phyloP scores from a whole-genome alignment of 2,797 vertebrate genomes.

The Sebastes dallii region DNA sequence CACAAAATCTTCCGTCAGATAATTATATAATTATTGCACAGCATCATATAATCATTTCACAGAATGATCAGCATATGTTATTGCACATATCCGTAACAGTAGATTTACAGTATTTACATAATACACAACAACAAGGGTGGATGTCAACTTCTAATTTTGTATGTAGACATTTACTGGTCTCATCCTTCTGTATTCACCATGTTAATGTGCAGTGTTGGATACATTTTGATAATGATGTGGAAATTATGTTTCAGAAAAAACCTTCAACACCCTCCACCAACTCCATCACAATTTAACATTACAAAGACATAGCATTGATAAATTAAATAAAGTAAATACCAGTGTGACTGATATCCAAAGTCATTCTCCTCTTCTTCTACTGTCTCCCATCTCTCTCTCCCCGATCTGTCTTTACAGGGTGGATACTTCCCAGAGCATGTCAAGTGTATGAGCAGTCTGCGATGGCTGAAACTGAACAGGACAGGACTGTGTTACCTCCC shows the following conservation, averaged over 20 bases:
- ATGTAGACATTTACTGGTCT: not conserved
- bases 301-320: not conserved
- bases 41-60: too few species aligned
- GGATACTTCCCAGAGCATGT: conserved; percentile 98
- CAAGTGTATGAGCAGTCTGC: conserved; percentile 95
- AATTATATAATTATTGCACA: too few species aligned
- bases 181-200: not conserved
- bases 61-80: too few species aligned
- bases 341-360: not conserved
- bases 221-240: not conserved
- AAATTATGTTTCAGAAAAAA: not conserved
- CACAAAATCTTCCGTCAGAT: too few species aligned
- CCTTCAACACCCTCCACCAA: not conserved
- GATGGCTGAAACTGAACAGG: conserved; percentile 97
- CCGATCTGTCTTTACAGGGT: conserved; percentile 77
- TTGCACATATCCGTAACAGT: too few species aligned
- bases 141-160: not conserved
- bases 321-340: not conserved
- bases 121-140: too few species aligned
- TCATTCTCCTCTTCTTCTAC: not conserved
- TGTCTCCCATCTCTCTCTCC: not conserved
- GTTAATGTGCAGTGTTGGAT: not conserved
- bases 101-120: too few species aligned
- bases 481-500: conserved; percentile 97
- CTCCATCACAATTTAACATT: not conserved